Conservation (phyloP, 1,140 invertebrate species). For the Tetramorium alpestre region DNA sequence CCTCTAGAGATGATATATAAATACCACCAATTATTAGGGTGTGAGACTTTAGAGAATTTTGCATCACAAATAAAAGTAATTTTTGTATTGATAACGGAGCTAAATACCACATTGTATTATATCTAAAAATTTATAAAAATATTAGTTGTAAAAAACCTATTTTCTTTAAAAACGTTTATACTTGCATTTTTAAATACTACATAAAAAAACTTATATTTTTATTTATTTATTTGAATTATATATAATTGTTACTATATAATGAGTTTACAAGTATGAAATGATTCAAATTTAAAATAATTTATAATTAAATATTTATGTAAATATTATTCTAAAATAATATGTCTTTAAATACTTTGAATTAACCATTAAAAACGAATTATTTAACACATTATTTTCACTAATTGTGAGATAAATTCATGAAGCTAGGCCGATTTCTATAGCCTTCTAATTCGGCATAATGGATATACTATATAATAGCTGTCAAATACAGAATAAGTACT, state of each 20-base stretch:
- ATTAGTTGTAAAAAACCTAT: neutral
- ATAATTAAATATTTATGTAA: neutral
- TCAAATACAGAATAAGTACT: neutral
- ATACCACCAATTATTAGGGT: conserved; percentile 30
- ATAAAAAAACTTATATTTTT: neutral
- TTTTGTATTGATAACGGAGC: conserved; percentile 47
- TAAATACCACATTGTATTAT: conserved; percentile 55
- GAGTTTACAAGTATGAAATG: neutral
- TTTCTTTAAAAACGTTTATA: neutral
- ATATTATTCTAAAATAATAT: neutral
- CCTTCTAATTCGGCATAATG: neutral
- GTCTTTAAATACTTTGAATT: neutral
- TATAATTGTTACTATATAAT: neutral
- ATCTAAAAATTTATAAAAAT: conserved; percentile 37
- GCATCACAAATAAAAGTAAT: conserved; percentile 61
- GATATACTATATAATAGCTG: neutral
- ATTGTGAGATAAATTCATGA: neutral
- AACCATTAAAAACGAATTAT: neutral
- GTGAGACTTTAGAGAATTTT: conserved; percentile 36
- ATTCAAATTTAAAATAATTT: neutral
- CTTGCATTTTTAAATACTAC: neutral
- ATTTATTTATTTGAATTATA: neutral
- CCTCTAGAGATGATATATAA: conserved; percentile 49
- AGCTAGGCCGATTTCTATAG: neutral
- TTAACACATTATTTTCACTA: neutral